Evolutionary conservation across 1,140 invertebrate genomes (phyloP).

Genomic region (Nebria ingens): DNA sequence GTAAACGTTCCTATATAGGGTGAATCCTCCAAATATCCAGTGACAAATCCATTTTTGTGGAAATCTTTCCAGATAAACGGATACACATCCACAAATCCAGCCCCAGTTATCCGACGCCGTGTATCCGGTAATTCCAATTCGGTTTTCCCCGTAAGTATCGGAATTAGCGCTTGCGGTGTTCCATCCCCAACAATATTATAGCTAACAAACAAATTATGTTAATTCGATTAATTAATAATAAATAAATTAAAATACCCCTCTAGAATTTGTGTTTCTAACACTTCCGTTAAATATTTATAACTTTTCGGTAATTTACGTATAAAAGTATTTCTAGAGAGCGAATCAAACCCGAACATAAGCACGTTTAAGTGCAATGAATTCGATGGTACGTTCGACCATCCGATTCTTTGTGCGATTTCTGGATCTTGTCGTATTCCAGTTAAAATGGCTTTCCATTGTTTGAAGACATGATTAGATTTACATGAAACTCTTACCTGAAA

Average conservation of each 20-base stretch:
- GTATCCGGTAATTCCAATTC: constrained; percentile 82
- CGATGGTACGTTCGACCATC: constrained; percentile 41
- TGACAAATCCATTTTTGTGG: constrained; percentile 55
- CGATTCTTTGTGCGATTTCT: constrained; percentile 32
- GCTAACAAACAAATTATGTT: constrained; percentile 23
- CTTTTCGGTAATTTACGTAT: constrained; percentile 75
- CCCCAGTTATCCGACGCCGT: constrained; percentile 46
- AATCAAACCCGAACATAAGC: constrained; percentile 86
- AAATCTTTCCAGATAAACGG: constrained; percentile 76
- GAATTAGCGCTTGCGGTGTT: constrained; percentile 85
- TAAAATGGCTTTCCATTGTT: constrained; percentile 44
- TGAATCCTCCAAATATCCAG: constrained; percentile 79
- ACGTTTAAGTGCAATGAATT: constrained; percentile 57
- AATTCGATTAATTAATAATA: background rate
- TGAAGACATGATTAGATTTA: constrained; percentile 25
- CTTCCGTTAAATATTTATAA: constrained; percentile 61
- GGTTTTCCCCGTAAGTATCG: constrained; percentile 79
- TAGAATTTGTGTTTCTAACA: constrained; percentile 57
- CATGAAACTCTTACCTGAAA: constrained; percentile 25
- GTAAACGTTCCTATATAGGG: constrained; percentile 80
- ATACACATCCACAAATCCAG: constrained; percentile 63
- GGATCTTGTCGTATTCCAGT: constrained; percentile 44
- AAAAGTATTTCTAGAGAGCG: constrained; percentile 77
- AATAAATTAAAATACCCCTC: constrained; percentile 43
- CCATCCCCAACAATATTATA: constrained; percentile 93